These are phyloP conservation scores for Eupsittula cactorum DNA, from an alignment of 2,113 vertebrate species.

Conservation along the genomic window DNA sequence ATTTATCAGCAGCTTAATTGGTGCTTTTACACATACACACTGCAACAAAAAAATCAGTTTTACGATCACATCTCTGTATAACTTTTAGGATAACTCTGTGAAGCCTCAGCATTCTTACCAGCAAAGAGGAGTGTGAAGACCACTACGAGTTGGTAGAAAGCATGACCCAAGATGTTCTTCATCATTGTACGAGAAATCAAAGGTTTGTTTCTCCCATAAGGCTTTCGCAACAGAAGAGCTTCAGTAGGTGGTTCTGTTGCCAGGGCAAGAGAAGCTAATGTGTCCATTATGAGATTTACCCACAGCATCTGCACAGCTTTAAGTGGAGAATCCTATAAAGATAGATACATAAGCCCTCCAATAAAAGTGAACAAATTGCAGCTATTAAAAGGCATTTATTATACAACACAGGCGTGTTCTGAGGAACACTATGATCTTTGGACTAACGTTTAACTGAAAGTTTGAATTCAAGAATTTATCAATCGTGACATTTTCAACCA, in stretches of 20 bases:
- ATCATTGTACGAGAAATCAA: conserved; percentile 99
- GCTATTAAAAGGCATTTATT: conserved; percentile 3
- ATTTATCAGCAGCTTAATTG: neutral
- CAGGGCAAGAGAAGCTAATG: conserved; percentile 95
- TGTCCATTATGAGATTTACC: conserved; percentile 99
- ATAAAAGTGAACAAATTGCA: neutral
- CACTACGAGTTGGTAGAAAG: conserved; percentile 91
- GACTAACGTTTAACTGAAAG: neutral
- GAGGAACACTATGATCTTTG: neutral
- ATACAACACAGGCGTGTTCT: neutral
- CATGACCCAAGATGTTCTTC: conserved; percentile 99
- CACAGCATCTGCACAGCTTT: conserved; percentile 99
- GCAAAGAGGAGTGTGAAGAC: conserved; percentile 96
- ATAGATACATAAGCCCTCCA: conserved; percentile 50
- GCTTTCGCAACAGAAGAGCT: conserved; percentile 91
- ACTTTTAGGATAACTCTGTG: neutral
- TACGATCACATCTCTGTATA: neutral
- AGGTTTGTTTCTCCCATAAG: conserved; percentile 98
- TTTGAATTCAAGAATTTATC: neutral
- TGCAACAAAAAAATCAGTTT: neutral
- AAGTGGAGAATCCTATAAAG: conserved; percentile 92
- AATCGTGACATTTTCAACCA: neutral
- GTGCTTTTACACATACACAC: neutral
- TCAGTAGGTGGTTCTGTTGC: conserved; percentile 98
- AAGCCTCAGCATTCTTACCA: conserved; percentile 79